Evolutionary conservation across 2,888 invertebrate species (phyloP), one percentile per base, ranked within the genome.

Genomic region (Dusona sp.): DNA sequence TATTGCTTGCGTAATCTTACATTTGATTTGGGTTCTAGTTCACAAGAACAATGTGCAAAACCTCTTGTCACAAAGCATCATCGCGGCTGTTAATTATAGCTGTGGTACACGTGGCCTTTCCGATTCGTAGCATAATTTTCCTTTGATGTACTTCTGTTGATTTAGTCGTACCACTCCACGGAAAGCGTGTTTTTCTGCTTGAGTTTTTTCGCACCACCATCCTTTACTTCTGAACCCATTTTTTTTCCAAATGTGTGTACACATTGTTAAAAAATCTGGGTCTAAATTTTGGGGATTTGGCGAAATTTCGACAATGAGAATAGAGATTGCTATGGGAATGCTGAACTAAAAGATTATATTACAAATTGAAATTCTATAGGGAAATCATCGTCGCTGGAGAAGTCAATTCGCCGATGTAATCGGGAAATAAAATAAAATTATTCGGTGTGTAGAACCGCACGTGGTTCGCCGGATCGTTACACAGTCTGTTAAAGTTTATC

Each of bases 81-180:
- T 51, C n/a, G 51, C n/a, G 42, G 3, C 2, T 42, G 42, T 42
- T 42, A 13, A 2, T 42, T 13, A 48, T 19, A 48, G 48, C 13
- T 13, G 19, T 48, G 48, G 48, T 48, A 48, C 42, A 42, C 42
- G 42, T 42, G 42, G 42, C 42, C 42, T 42, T 42, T 42, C 42
- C 42, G 13, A 80, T 65, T 83, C 80, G 77, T 80, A 80, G 85
- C 83, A 85, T 83, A 86, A 82, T 85, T 90, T 61, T 90, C 86
- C 90, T 90, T 90, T 90, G 90, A 90, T 89, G 87, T 88, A 25
- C 79, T 42, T 83, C 87, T 78, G 75, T 90, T 90, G 86, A 88
- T 89, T 89, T 86, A 86, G 82, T 51, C 86, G 82, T 80, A 74
- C 79, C 80, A 85, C 82, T 79, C 72, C 48, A 45, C 19, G 68